Conservation (phyloP, 1,140 invertebrate species). For the Vanessa tameamea region DNA sequence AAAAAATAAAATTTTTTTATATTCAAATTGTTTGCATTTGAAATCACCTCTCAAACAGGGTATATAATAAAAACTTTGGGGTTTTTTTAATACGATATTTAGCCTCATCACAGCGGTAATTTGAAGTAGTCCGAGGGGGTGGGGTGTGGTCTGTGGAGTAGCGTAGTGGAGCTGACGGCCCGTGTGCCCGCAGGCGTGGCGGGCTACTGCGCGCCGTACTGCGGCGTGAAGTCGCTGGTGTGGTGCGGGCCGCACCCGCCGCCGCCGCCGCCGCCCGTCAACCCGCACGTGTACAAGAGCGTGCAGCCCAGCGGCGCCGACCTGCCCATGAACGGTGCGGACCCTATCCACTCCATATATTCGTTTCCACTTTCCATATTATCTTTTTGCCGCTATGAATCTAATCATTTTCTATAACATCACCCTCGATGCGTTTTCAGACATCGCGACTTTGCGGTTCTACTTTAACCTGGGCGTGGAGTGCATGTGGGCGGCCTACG, state of each 20-base stretch:
- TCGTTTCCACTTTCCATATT: too few species aligned
- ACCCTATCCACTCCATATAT: too few species aligned
- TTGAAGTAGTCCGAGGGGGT: too few species aligned
- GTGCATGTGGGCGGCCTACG: constrained; percentile 70
- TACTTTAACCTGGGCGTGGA: constrained; percentile 86
- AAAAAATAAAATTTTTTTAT: too few species aligned
- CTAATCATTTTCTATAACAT: too few species aligned
- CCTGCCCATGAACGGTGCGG: constrained; percentile 82
- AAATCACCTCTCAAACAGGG: too few species aligned
- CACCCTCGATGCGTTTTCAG: constrained; percentile 55
- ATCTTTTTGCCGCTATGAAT: too few species aligned
- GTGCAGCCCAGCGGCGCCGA: constrained; percentile 81
- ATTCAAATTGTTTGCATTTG: too few species aligned
- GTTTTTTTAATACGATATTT: too few species aligned
- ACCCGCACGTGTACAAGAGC: constrained; percentile 78
- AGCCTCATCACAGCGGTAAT: too few species aligned
- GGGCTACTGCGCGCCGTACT: constrained; percentile 47
- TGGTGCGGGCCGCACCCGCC: constrained; percentile 55
- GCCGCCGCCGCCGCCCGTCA: constrained; percentile 64
- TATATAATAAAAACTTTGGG: too few species aligned
- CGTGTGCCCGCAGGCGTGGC: neutral
- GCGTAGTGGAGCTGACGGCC: neutral
- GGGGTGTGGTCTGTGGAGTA: too few species aligned
- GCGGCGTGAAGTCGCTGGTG: constrained; percentile 54
- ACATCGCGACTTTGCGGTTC: constrained; percentile 83